Evolutionary conservation across 2,113 vertebrate genomes (phyloP).

Genomic region (Monarcha castaneiventris): DNA sequence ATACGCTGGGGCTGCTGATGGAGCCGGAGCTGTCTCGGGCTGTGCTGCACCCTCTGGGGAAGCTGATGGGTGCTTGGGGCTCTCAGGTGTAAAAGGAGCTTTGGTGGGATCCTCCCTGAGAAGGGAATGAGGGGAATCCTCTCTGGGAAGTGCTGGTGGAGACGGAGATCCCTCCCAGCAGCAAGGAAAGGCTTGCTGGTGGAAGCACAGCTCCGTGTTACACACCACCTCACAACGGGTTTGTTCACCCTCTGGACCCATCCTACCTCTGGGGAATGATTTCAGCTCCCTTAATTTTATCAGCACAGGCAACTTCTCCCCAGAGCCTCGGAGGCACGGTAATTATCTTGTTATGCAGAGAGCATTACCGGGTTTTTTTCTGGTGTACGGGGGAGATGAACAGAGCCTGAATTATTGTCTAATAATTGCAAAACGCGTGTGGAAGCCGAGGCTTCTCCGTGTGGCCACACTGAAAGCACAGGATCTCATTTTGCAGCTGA

Average conservation of each 20-base stretch:
- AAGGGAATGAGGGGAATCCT: not conserved
- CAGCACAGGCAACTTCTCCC: not conserved
- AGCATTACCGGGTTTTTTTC: not conserved
- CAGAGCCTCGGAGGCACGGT: not conserved
- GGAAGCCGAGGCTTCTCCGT: not conserved
- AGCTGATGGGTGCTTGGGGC: not conserved
- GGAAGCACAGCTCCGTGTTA: accelerated
- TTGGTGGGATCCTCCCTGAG: not conserved
- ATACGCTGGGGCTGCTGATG: not conserved
- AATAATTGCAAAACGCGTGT: not conserved
- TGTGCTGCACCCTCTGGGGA: not conserved
- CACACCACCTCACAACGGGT: not conserved
- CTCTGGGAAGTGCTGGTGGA: not conserved
- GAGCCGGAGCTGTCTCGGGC: not conserved
- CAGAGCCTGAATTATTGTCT: not conserved
- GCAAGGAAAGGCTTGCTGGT: not conserved
- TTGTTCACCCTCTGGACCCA: not conserved
- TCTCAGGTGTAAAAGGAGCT: not conserved
- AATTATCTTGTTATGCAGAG: not conserved
- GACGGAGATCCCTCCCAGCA: not conserved
- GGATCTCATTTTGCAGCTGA: not conserved
- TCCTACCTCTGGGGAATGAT: not conserved
- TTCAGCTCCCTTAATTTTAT: conserved; percentile 3
- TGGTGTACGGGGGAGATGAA: not conserved
- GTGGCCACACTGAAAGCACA: not conserved